Conservation (phyloP, 2,888 invertebrate genomes). For the Hirtodrosophila cameraria region DNA sequence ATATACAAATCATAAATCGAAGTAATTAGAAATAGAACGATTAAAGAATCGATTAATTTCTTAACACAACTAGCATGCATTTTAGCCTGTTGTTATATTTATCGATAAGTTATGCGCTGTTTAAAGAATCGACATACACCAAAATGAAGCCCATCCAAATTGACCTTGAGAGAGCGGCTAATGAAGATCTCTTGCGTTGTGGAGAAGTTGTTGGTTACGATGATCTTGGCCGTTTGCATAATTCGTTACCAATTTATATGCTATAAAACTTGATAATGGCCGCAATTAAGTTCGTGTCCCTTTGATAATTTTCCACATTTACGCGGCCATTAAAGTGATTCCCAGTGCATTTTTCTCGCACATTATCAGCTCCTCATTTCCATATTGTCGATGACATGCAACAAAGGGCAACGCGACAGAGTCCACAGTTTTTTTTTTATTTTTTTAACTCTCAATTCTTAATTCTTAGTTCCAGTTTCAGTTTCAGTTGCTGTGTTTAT, state of each 20-base stretch:
- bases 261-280: constrained; percentile 74
- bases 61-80: no score
- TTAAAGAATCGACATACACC: neutral
- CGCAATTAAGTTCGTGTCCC: constrained; percentile 81
- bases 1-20: no score
- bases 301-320: constrained; percentile 78
- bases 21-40: no score
- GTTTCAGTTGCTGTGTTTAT: neutral
- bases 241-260: constrained; percentile 78
- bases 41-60: neutral
- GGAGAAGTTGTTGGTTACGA: constrained; percentile 5
- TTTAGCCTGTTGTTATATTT: no score
- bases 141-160: no score
- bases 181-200: constrained; percentile 56
- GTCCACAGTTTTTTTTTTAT: neutral
- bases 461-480: neutral
- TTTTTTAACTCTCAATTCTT: no score
- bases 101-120: no score
- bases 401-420: constrained; percentile 14
- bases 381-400: constrained; percentile 57
- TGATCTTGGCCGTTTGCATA: constrained; percentile 59
- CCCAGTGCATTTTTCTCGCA: constrained; percentile 67
- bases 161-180: constrained; percentile 31
- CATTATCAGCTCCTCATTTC: constrained; percentile 66
- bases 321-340: constrained; percentile 77